phyloP scores from a whole-genome alignment of 2,797 vertebrate genomes.

The Tinamus major region DNA sequence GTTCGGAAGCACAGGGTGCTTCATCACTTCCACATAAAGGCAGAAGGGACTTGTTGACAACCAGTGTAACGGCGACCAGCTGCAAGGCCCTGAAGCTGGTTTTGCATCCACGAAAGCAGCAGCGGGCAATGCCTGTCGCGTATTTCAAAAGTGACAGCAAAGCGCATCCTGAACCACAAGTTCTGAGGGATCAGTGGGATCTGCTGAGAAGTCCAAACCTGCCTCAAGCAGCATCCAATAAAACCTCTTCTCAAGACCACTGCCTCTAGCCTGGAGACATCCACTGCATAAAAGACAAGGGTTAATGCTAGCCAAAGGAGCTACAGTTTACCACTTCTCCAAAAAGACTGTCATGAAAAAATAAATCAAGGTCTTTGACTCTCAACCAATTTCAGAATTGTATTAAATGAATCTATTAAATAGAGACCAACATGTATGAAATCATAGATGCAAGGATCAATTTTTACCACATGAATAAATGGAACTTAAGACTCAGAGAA shows the following conservation, averaged over 20 bases:
- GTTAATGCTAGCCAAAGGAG: not conserved
- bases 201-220: not conserved
- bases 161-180: not conserved
- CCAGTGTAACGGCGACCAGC: not conserved
- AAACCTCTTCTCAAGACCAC: not conserved
- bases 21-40: not conserved
- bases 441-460: not conserved
- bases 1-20: not conserved
- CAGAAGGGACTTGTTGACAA: not conserved
- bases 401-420: not conserved
- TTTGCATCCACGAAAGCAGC: not conserved
- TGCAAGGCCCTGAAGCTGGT: not conserved
- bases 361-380: not conserved
- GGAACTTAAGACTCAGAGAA: not conserved
- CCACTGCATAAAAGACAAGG: not conserved
- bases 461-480: constrained; percentile 13
- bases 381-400: not conserved
- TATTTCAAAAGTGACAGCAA: not conserved
- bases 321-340: not conserved
- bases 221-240: not conserved
- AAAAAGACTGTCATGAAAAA: not conserved
- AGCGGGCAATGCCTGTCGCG: not conserved
- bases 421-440: not conserved
- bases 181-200: not conserved
- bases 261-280: not conserved